Percentiles rank a stretch among this genome's conserved stretches.
Evolutionary conservation across 2,113 vertebrate genomes (phyloP).

Genomic region (Epinephelus cyanopodus): DNA sequence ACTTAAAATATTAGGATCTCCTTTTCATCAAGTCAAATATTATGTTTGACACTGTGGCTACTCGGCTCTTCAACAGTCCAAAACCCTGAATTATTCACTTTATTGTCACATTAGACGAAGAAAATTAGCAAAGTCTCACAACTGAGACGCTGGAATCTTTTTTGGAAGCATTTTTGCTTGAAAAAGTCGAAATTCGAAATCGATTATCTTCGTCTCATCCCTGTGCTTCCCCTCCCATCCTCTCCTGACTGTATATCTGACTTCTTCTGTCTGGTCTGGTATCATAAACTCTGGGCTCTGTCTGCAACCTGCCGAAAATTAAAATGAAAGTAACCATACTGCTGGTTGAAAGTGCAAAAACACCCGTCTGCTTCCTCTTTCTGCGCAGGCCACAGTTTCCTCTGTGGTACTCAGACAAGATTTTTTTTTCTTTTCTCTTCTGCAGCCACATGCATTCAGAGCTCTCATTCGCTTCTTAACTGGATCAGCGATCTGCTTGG

Average conservation of each 20-base stretch:
- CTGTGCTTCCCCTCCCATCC: background rate
- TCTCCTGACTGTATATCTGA: background rate
- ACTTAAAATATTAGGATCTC: too few species aligned
- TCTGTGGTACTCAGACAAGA: slow-evolving; percentile 40
- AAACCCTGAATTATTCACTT: too few species aligned
- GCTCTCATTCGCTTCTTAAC: background rate
- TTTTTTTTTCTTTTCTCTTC: background rate
- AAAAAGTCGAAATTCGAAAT: too few species aligned
- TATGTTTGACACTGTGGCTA: too few species aligned
- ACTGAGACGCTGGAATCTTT: too few species aligned
- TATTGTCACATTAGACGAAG: too few species aligned
- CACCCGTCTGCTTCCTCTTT: slow-evolving; percentile 61
- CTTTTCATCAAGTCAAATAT: too few species aligned
- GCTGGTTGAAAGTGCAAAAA: slow-evolving; percentile 26
- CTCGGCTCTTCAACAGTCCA: too few species aligned
- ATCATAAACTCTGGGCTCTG: background rate
- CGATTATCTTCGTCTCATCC: background rate
- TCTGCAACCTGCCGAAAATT: background rate
- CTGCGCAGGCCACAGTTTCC: slow-evolving; percentile 59
- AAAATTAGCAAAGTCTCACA: too few species aligned
- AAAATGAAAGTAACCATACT: slow-evolving; percentile 41
- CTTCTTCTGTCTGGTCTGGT: background rate
- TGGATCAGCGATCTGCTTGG: background rate
- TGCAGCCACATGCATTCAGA: background rate
- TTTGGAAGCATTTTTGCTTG: too few species aligned